Evolutionary conservation across 2,797 vertebrate genomes (phyloP).

Genomic region (Mormyrops attenuatus): DNA sequence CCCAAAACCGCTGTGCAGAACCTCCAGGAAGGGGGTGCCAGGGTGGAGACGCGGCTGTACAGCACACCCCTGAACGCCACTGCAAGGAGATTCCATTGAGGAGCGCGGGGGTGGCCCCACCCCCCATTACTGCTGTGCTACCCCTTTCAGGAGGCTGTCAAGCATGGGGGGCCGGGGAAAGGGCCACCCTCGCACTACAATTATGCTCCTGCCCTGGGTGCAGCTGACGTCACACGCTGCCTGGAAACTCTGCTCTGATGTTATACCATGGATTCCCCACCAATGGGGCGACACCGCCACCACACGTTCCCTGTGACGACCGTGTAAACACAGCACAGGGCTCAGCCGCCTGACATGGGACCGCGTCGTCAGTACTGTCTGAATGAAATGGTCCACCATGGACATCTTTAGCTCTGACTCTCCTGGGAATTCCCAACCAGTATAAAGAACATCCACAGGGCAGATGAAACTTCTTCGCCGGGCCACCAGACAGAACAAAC

Average conservation of each 20-base stretch:
- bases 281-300: background rate
- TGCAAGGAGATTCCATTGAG: background rate
- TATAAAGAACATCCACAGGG: background rate
- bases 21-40: background rate
- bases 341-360: background rate
- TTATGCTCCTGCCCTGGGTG: background rate
- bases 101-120: background rate
- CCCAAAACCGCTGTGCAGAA: background rate
- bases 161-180: background rate
- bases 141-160: background rate
- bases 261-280: background rate
- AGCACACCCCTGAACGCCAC: background rate
- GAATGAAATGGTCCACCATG: background rate
- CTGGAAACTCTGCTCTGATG: background rate
- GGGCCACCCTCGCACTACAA: background rate
- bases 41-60: background rate
- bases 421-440: background rate
- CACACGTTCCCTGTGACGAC: background rate
- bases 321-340: background rate
- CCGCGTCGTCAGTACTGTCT: background rate
- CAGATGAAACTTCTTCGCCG: background rate
- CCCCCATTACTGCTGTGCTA: background rate
- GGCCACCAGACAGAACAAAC: background rate
- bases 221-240: background rate
- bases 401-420: background rate